These are phyloP conservation scores for Cheilosia urbana DNA, from an alignment of 2,888 invertebrate species.

Conservation along the genomic window DNA sequence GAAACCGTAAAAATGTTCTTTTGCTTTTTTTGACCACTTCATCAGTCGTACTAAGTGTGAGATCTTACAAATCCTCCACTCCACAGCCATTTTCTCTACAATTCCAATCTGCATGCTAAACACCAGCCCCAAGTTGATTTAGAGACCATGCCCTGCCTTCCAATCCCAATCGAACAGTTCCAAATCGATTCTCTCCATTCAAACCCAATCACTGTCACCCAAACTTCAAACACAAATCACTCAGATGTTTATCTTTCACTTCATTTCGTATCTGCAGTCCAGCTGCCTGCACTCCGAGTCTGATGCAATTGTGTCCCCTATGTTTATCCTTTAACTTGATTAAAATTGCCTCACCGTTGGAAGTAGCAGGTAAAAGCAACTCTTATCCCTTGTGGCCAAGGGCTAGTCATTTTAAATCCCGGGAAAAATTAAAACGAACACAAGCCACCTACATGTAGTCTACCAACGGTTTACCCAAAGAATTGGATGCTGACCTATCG, in stretches of 20 bases:
- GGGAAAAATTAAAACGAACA: slow-evolving; percentile 12
- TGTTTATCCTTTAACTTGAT: slow-evolving; percentile 73
- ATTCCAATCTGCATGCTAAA: neutral
- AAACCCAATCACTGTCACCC: slow-evolving; percentile 33
- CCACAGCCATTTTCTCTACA: neutral
- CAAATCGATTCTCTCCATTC: slow-evolving; percentile 16
- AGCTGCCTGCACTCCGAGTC: neutral
- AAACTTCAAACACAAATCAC: slow-evolving; percentile 61
- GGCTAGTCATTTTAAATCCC: slow-evolving; percentile 43
- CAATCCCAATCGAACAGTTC: neutral
- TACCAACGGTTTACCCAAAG: neutral
- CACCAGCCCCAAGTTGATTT: neutral
- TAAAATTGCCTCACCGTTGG: slow-evolving; percentile 63
- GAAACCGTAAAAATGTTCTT: too few species aligned
- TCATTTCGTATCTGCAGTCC: slow-evolving; percentile 43
- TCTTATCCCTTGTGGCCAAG: slow-evolving; percentile 26
- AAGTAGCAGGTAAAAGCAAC: slow-evolving; percentile 17
- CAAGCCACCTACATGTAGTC: neutral
- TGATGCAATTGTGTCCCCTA: slow-evolving; percentile 31
- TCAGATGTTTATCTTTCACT: slow-evolving; percentile 67
- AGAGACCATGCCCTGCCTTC: slow-evolving; percentile 1
- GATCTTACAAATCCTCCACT: neutral
- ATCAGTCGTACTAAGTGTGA: too few species aligned
- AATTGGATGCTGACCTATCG: slow-evolving; percentile 37
- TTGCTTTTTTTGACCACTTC: too few species aligned